Evolutionary conservation across 2,113 vertebrate genomes (phyloP), one percentile per base, ranked within the genome.

Genomic region (Eptesicus fuscus): DNA sequence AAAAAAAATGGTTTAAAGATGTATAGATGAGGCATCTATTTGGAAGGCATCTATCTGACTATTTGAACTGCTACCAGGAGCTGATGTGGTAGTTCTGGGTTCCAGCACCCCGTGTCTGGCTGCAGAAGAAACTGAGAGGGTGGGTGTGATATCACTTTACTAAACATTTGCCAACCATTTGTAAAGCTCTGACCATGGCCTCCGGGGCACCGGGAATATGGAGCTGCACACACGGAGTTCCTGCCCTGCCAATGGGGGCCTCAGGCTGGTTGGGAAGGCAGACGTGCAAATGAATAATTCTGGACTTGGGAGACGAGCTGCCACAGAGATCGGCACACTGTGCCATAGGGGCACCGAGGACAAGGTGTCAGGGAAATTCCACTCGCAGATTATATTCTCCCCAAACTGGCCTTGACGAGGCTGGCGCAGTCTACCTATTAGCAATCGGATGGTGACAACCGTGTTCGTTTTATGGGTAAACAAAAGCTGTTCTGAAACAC

Each of bases 401-500:
- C 67, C 47, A 71, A 65, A 35, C 35, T 40, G 77, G 83, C n/a
- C 51, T 83, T 40, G 88, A 83, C 74, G 89, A 94, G 63, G 30
- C 79, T 86, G 93, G 74, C 82, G 35, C 47, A 35, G 74, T 95
- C 67, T 71, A 74, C 86, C 82, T 53, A 35, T 90, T 88, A 92
- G 63, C 44, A 65, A 89, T 37, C 42, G 49, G 49, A 67, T 12
- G 37, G 89, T 80, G 83, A 93, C 89, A 65, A 91, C 86, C 35
- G 83, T 79, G 74, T 89, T 95, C 91, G 71, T 90, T 96, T 95
- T 79, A 67, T 65, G 40, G 56, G 40, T 86, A 80, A 95, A 94
- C 86, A 93, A 80, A 96, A 90, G 59, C 91, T 80, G 69, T 90
- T 70, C 63, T 49, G 44, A 96, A 90, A 90, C 69, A 53, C 70